Conservation (phyloP, 2,888 invertebrate species). For the Sialis lutaria region DNA sequence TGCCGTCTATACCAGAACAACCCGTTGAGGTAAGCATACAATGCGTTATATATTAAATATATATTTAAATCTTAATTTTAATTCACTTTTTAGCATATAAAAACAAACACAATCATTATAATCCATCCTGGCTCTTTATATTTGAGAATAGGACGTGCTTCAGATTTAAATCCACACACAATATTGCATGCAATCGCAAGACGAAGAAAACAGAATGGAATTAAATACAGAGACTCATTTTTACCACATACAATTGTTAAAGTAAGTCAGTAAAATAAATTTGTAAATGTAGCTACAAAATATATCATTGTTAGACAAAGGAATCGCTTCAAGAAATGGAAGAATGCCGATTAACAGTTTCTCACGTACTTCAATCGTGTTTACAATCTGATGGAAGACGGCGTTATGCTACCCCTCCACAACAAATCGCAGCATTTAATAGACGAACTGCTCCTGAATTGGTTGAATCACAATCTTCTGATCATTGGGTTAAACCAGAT, state of each 20-base stretch:
- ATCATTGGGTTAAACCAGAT: slow-evolving; percentile 39
- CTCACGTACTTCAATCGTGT: slow-evolving; percentile 72
- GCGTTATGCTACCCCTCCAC: slow-evolving; percentile 72
- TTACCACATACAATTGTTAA: slow-evolving; percentile 45
- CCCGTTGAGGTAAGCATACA: too few relatives aligned
- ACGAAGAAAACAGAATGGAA: slow-evolving; percentile 31
- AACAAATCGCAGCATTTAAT: slow-evolving; percentile 80
- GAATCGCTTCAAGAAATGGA: slow-evolving; percentile 63
- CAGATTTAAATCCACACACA: slow-evolving; percentile 72
- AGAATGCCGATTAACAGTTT: slow-evolving; percentile 66
- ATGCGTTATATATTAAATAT: not conserved
- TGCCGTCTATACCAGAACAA: too few relatives aligned
- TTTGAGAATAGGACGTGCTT: slow-evolving; percentile 77
- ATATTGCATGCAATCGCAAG: slow-evolving; percentile 76
- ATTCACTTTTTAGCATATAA: slow-evolving; percentile 41
- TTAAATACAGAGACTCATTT: slow-evolving; percentile 40
- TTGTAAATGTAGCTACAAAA: not conserved
- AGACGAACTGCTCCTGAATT: slow-evolving; percentile 56
- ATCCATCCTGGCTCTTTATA: slow-evolving; percentile 88
- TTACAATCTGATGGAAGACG: slow-evolving; percentile 67
- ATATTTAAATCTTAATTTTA: not conserved
- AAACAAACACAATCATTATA: slow-evolving; percentile 72
- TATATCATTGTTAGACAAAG: slow-evolving; percentile 29
- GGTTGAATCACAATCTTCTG: slow-evolving; percentile 32
- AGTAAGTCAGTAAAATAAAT: slow-evolving; percentile 15